Conservation (phyloP, 2,797 vertebrate species). For the Ctenopoma kingsleyae region DNA sequence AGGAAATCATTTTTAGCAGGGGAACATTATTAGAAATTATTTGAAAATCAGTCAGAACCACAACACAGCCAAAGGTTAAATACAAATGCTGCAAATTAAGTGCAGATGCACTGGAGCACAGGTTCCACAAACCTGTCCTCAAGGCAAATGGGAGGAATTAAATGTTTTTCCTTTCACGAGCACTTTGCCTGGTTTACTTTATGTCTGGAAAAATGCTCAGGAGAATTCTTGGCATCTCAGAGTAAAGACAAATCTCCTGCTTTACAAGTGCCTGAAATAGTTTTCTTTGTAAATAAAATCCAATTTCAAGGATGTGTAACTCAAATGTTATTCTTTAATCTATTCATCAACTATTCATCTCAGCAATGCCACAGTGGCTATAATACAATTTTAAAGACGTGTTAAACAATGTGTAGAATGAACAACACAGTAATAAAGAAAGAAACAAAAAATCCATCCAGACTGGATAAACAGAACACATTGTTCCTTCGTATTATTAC, state of each 20-base stretch:
- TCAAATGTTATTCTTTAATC: conserved; percentile 15
- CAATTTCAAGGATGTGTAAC: conserved; percentile 14
- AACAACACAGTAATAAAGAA: too few species aligned
- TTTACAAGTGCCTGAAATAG: conserved; percentile 57
- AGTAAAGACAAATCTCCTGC: conserved; percentile 8
- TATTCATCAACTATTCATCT: background rate
- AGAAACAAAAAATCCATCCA: background rate
- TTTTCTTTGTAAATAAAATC: conserved; percentile 60
- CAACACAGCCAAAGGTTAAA: conserved; percentile 17
- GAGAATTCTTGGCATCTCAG: conserved; percentile 14
- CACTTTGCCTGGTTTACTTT: conserved; percentile 9
- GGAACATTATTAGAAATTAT: background rate
- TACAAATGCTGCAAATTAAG: conserved; percentile 11
- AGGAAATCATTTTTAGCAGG: background rate
- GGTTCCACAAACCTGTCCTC: background rate
- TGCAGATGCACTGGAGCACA: conserved; percentile 1
- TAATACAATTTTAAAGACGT: background rate
- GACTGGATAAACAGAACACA: background rate
- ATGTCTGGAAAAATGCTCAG: conserved; percentile 18
- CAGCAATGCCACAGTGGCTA: background rate
- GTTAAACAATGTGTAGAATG: background rate
- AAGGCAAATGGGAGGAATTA: background rate
- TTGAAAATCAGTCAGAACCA: conserved; percentile 10
- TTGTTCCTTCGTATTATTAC: conserved; percentile 21
- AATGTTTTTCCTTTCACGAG: conserved; percentile 10